A percentile compares a stretch with the other conserved stretches of the same genome.
These are phyloP conservation scores for Tubulanus polymorphus DNA, from an alignment of 2,888 invertebrate species.

Conservation along the genomic window DNA sequence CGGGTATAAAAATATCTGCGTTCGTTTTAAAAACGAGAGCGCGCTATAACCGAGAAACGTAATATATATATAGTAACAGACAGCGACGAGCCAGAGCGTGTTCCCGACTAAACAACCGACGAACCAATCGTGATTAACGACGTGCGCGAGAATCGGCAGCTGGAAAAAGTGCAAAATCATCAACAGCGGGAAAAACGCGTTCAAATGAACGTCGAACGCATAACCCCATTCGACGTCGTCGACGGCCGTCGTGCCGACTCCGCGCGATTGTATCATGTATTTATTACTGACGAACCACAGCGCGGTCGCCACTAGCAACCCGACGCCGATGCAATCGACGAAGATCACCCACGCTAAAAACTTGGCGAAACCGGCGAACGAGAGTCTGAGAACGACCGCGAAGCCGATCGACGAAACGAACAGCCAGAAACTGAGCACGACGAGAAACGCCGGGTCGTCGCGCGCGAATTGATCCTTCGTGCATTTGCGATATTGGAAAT, in stretches of 20 bases:
- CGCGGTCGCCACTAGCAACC: constrained; percentile 78
- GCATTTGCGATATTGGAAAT: no score
- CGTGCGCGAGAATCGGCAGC: constrained; percentile 73
- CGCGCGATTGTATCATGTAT: constrained; percentile 51
- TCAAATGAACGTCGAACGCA: constrained; percentile 96
- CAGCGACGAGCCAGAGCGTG: constrained; percentile 85
- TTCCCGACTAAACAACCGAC: constrained; percentile 82
- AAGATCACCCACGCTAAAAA: constrained; percentile 89
- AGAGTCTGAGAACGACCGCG: constrained; percentile 71
- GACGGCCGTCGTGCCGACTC: no score
- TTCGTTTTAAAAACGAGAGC: constrained; percentile 79
- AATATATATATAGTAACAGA: constrained; percentile 91
- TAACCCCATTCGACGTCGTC: constrained; percentile 99
- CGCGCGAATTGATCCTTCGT: constrained; percentile 98
- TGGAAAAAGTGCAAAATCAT: constrained; percentile 90
- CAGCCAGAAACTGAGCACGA: constrained; percentile 80
- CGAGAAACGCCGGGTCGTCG: constrained; percentile 97
- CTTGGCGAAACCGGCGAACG: constrained; percentile 63
- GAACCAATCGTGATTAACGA: constrained; percentile 73
- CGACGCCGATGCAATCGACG: constrained; percentile 89
- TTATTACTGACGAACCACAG: constrained; percentile 85
- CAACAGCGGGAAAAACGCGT: constrained; percentile 96
- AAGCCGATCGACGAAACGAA: constrained; percentile 80
- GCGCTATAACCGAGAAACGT: constrained; percentile 95
- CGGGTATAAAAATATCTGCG: constrained; percentile 78